These are phyloP conservation scores for Paradisaea rubra DNA, from an alignment of 2,113 vertebrate genomes.

Conservation along the genomic window DNA sequence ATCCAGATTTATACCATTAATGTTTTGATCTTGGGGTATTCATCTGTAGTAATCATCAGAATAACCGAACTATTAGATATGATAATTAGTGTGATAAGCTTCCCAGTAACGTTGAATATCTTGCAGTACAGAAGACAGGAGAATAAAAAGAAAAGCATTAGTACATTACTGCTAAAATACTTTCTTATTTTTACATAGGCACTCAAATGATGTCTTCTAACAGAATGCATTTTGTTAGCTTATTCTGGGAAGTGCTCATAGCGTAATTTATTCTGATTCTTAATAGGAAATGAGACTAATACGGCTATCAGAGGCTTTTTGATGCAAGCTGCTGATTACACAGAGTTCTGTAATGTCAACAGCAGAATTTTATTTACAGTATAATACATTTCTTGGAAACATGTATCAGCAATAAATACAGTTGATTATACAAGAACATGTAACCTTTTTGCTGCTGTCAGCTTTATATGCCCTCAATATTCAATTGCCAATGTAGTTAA, in stretches of 20 bases:
- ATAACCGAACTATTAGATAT: slow-evolving; percentile 60
- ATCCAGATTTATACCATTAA: slow-evolving; percentile 2
- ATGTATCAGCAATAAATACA: slow-evolving; percentile 43
- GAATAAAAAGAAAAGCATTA: slow-evolving; percentile 51
- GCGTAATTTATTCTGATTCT: slow-evolving; percentile 65
- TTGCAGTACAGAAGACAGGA: slow-evolving; percentile 31
- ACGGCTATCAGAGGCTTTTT: slow-evolving; percentile 61
- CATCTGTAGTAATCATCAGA: slow-evolving; percentile 52
- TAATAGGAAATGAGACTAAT: slow-evolving; percentile 69
- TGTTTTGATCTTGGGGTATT: slow-evolving; percentile 65
- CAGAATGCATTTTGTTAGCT: slow-evolving; percentile 61
- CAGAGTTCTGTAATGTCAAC: slow-evolving; percentile 47
- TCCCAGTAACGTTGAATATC: slow-evolving; percentile 54
- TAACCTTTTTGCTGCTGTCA: slow-evolving; percentile 56
- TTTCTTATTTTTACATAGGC: slow-evolving; percentile 62
- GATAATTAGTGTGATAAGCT: slow-evolving; percentile 66
- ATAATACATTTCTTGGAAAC: slow-evolving; percentile 51
- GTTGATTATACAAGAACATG: slow-evolving; percentile 26
- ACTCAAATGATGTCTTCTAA: slow-evolving; percentile 62
- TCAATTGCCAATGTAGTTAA: slow-evolving; percentile 33
- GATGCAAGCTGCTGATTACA: slow-evolving; percentile 64
- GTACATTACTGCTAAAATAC: slow-evolving; percentile 53
- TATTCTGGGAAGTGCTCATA: slow-evolving; percentile 53
- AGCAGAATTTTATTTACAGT: slow-evolving; percentile 56
- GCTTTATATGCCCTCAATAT: slow-evolving; percentile 30